Evolutionary conservation across 2,888 invertebrate species (phyloP), one percentile per base, ranked within the genome.

Genomic region (Metalampra italica): DNA sequence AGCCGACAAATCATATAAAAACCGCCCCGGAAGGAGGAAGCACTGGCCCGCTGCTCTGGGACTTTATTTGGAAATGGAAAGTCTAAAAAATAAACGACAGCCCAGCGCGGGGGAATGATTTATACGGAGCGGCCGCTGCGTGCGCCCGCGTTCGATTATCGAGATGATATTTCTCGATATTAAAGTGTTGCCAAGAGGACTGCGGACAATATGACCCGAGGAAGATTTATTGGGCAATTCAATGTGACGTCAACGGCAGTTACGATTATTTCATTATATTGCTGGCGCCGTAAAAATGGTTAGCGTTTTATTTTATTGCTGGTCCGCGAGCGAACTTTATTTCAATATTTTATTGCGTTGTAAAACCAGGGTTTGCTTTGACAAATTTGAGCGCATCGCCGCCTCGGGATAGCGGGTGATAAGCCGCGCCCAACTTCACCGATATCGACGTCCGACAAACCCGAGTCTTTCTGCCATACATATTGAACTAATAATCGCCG

Each of bases 51-150:
- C 71, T 81, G 82, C 82, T 81, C 79, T 64, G 85, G 82, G 87
- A 89, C 83, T 88, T 82, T 89, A 88, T 89, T 88, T 88, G 84
- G 86, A 82, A 89, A 88, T 87, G 86, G 88, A 89, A 87, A 88
- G 78, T 88, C 83, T 88, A 84, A 89, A 89, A 89, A 89, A 87
- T 86, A 85, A 87, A 82, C 85, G 87, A 82, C 81, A 81, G 73
- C 61, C 66, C 69, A 72, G 74, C 66, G 75, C 79, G 80, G 84
- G 79, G 78, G 69, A 59, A 73, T 88, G 89, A 89, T 88, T 89
- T 88, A 89, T 87, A 70, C 69, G 69, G 67, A 72, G 75, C 66
- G 77, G 81, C 80, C 80, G 84, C 79, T 82, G 75, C 77, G 74
- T 82, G 75, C 77, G 74, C 65, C 60, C 63, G 57, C 66, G 77